These are phyloP conservation scores for Euclidia mi DNA, from an alignment of 2,888 invertebrate species.

Conservation along the genomic window DNA sequence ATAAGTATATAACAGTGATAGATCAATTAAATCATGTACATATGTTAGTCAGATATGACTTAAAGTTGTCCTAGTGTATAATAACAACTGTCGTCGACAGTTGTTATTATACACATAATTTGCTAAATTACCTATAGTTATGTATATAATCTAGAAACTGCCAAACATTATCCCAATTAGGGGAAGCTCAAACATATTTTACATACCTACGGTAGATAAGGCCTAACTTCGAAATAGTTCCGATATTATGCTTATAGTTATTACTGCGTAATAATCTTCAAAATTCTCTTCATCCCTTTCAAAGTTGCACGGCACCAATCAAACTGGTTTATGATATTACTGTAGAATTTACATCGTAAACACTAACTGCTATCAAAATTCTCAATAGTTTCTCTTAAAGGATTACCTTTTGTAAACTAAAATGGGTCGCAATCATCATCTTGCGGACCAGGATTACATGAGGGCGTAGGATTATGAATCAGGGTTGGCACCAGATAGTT, in stretches of 20 bases:
- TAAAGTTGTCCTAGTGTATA: too few relatives aligned
- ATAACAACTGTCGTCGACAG: too few relatives aligned
- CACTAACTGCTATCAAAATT: constrained; percentile 83
- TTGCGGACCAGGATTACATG: constrained; percentile 84
- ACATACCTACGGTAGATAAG: constrained; percentile 37
- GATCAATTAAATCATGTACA: too few relatives aligned
- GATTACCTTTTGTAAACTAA: constrained; percentile 90
- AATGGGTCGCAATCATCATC: constrained; percentile 89
- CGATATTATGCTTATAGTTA: constrained; percentile 36
- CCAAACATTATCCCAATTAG: constrained; percentile 3
- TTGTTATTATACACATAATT: too few relatives aligned
- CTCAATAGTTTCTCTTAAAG: constrained; percentile 86
- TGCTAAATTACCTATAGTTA: too few relatives aligned
- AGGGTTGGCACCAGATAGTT: constrained; percentile 37
- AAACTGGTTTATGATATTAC: constrained; percentile 89
- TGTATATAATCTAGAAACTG: neutral
- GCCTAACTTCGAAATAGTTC: constrained; percentile 42
- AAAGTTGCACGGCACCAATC: constrained; percentile 82
- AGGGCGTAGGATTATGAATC: constrained; percentile 67
- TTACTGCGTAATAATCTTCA: constrained; percentile 50
- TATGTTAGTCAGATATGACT: too few relatives aligned
- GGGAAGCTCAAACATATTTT: constrained; percentile 31
- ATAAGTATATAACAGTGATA: too few relatives aligned
- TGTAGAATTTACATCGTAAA: constrained; percentile 88
- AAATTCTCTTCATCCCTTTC: constrained; percentile 69